Conservation (phyloP, 2,797 vertebrate species). For the Neoniphon sammara region DNA sequence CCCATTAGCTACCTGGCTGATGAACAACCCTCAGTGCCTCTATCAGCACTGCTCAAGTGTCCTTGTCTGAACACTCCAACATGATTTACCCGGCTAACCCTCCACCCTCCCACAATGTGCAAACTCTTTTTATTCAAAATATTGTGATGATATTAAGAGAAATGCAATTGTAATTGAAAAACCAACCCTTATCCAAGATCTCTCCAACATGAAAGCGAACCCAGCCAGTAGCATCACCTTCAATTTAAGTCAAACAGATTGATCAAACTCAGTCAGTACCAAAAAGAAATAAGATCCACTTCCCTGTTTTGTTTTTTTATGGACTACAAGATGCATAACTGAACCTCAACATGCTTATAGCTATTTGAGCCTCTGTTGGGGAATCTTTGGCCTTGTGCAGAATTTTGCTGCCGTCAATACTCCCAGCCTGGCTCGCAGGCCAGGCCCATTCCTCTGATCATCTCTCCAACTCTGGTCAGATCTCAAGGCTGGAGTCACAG, state of each 20-base stretch:
- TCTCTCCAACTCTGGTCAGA: conserved; percentile 39
- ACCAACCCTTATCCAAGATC: conserved; percentile 35
- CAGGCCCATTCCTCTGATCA: conserved; percentile 47
- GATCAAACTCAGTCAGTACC: conserved; percentile 44
- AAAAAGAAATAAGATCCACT: conserved; percentile 30
- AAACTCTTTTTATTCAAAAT: conserved; percentile 43
- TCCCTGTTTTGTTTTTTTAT: conserved; percentile 20
- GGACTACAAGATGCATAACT: conserved; percentile 33
- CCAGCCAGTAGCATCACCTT: conserved; percentile 32
- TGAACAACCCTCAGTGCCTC: conserved; percentile 53
- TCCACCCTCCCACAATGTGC: conserved; percentile 25
- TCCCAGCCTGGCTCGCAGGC: conserved; percentile 38
- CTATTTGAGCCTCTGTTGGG: conserved; percentile 29
- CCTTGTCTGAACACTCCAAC: conserved; percentile 41
- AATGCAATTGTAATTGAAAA: conserved; percentile 44
- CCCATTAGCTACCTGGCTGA: conserved; percentile 66
- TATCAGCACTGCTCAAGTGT: conserved; percentile 43
- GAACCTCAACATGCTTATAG: conserved; percentile 34
- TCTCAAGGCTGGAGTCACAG: conserved; percentile 52
- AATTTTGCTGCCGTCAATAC: conserved; percentile 9
- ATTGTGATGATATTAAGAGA: conserved; percentile 46
- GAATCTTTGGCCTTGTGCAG: conserved; percentile 66
- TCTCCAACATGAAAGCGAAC: conserved; percentile 48
- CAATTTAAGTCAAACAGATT: conserved; percentile 48
- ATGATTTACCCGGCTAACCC: conserved; percentile 15